Conservation (phyloP, 2,888 invertebrate species). For the Neoitamus cyanurus region DNA sequence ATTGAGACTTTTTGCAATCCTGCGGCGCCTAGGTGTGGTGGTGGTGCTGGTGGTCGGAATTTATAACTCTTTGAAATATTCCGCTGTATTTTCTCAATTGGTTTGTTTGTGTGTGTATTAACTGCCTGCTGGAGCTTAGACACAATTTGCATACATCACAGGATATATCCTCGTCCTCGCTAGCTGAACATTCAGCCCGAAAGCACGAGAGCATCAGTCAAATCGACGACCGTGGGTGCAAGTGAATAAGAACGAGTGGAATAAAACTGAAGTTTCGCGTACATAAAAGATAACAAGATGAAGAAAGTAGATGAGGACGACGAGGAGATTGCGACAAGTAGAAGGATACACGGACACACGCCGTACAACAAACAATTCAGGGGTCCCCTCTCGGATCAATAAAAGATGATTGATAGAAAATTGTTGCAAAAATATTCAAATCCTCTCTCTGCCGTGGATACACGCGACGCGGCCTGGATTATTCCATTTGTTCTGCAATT, state of each 20-base stretch:
- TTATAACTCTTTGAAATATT: constrained; percentile 47
- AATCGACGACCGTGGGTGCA: not conserved
- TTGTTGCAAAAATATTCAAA: constrained; percentile 52
- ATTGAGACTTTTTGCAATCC: constrained; percentile 31
- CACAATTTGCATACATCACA: constrained; percentile 53
- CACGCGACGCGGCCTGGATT: not conserved
- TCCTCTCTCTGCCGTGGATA: constrained; percentile 9
- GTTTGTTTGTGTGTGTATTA: constrained; percentile 35
- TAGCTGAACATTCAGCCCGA: constrained; percentile 18
- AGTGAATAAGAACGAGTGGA: constrained; percentile 4
- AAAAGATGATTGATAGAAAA: constrained; percentile 53
- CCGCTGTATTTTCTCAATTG: constrained; percentile 44
- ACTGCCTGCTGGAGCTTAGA: constrained; percentile 47
- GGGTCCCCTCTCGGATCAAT: constrained; percentile 49
- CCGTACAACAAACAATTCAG: constrained; percentile 49
- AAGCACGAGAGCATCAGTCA: constrained; percentile 38
- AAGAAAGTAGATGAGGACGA: constrained; percentile 46
- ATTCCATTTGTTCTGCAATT: constrained; percentile 15
- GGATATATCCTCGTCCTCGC: constrained; percentile 51
- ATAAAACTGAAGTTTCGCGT: constrained; percentile 45
- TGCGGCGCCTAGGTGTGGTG: not conserved
- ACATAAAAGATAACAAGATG: constrained; percentile 52
- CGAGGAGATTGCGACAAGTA: constrained; percentile 35
- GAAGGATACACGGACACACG: constrained; percentile 35
- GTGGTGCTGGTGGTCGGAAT: constrained; percentile 46